A percentile compares a stretch with the other conserved stretches of the same genome.
phyloP scores from a whole-genome alignment of 2,888 invertebrate species.

The Alloplasta piceator region DNA sequence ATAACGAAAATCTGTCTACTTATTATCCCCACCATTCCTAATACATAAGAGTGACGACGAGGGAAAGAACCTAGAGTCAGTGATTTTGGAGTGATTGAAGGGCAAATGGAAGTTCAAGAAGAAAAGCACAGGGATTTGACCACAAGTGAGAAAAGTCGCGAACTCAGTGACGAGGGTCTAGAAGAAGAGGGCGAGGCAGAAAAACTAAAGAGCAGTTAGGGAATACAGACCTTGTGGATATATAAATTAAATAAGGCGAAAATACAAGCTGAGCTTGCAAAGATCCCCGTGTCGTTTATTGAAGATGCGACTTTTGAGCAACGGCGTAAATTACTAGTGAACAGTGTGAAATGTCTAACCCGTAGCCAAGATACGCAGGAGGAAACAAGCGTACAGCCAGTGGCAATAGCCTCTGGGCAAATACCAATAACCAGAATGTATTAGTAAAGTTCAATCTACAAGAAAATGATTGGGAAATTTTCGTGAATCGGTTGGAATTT shows the following conservation, averaged over 20 bases:
- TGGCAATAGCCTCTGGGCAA: constrained; percentile 4
- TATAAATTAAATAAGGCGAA: constrained; percentile 16
- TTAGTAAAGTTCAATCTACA: constrained; percentile 40
- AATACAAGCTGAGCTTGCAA: constrained; percentile 6
- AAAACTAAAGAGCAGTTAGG: background rate
- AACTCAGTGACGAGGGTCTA: constrained; percentile 13
- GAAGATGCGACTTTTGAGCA: constrained; percentile 1
- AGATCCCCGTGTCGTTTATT: background rate
- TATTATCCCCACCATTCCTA: constrained; percentile 6
- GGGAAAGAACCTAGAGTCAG: constrained; percentile 2
- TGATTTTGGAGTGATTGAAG: background rate
- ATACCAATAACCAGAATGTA: constrained; percentile 33
- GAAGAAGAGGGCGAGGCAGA: constrained; percentile 8
- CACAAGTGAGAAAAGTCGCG: constrained; percentile 6
- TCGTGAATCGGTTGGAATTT: constrained; percentile 28
- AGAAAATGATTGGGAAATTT: constrained; percentile 40
- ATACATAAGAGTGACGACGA: constrained; percentile 35
- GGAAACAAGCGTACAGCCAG: background rate
- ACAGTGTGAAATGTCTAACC: background rate
- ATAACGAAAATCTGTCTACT: constrained; percentile 15
- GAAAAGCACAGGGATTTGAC: constrained; percentile 21
- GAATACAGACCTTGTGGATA: constrained; percentile 31
- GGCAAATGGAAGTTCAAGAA: constrained; percentile 7
- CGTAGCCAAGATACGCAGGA: background rate
- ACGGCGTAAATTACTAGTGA: constrained; percentile 27